phyloP scores from a whole-genome alignment of 2,113 vertebrate genomes.

The Myotis lucifugus region DNA sequence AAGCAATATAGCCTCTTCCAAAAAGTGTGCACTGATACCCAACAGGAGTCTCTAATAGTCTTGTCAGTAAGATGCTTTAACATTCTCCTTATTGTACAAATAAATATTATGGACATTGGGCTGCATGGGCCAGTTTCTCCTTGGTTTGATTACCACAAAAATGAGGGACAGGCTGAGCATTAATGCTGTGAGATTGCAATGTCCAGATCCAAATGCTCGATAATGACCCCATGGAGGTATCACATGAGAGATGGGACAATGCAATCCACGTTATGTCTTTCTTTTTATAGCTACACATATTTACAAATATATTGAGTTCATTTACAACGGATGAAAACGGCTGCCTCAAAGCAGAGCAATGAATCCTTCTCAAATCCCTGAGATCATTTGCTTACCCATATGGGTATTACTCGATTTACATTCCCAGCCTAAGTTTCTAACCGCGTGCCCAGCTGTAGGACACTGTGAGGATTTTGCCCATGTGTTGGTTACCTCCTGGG shows the following conservation, averaged over 20 bases:
- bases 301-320: constrained; percentile 29
- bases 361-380: not conserved
- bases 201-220: not conserved
- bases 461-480: not conserved
- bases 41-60: not conserved
- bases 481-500: not conserved
- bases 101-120: not conserved
- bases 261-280: not conserved
- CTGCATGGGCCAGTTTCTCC: not conserved
- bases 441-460: not conserved
- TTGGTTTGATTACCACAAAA: not conserved
- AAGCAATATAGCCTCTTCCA: not conserved
- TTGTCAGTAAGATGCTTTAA: not conserved
- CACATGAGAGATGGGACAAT: not conserved
- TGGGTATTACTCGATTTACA: not conserved
- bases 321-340: not conserved
- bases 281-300: not conserved
- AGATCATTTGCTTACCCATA: not conserved
- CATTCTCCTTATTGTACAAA: not conserved
- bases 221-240: not conserved
- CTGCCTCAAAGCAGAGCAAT: not conserved
- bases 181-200: not conserved
- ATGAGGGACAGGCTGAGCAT: not conserved
- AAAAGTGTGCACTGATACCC: not conserved
- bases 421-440: not conserved